phyloP scores from a whole-genome alignment of 2,113 vertebrate species.

The Petaurus breviceps region DNA sequence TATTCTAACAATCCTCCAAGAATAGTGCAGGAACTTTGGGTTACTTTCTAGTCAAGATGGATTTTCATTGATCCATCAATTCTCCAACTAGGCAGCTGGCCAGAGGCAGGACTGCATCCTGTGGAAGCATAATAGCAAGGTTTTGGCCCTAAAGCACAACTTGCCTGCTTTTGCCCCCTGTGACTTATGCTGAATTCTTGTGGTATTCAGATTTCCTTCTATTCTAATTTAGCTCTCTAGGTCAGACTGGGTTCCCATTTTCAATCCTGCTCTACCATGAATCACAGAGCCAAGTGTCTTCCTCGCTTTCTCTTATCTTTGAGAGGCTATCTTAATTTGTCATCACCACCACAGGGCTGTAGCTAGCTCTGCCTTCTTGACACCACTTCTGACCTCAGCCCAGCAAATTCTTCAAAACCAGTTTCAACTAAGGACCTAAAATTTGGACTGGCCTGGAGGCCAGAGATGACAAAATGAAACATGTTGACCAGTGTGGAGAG shows the following conservation, averaged over 20 bases:
- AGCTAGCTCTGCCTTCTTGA: background rate
- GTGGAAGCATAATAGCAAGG: no score
- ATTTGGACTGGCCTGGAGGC: background rate
- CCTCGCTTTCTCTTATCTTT: background rate
- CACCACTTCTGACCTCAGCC: background rate
- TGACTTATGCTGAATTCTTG: background rate
- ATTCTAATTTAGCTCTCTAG: background rate
- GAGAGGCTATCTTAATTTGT: background rate
- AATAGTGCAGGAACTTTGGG: background rate
- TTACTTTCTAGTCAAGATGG: background rate
- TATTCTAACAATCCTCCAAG: background rate
- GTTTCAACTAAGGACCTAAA: background rate
- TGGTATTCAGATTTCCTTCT: background rate
- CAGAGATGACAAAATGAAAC: background rate
- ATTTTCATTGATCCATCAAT: background rate
- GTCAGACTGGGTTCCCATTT: background rate
- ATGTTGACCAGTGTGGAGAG: background rate
- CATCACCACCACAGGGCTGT: background rate
- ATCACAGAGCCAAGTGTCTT: background rate
- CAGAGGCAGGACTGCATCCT: background rate
- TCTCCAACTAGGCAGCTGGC: background rate
- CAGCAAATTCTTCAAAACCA: background rate
- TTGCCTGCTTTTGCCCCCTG: no score
- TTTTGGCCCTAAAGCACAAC: no score
- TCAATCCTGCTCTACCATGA: background rate